A percentile compares a stretch with the other conserved stretches of the same genome.
Conservation (phyloP, 2,888 invertebrate species). For the Orthosia cruda region DNA sequence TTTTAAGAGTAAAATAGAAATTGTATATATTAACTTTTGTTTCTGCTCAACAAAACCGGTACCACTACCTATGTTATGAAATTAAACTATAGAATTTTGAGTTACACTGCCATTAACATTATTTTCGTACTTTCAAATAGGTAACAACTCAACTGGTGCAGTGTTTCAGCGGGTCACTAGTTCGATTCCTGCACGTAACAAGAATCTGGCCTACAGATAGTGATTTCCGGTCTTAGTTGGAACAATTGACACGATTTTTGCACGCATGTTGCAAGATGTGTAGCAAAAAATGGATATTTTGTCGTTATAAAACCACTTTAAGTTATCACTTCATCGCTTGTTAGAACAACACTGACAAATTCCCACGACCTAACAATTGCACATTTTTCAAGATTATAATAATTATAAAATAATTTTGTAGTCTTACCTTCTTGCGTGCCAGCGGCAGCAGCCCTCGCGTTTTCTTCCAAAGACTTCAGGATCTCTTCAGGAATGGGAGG, state of each 20-base stretch:
- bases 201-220: not conserved
- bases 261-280: slow-evolving; percentile 33
- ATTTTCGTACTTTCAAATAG: not conserved
- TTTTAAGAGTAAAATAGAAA: too few relatives aligned
- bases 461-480: slow-evolving; percentile 86
- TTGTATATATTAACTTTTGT: too few relatives aligned
- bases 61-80: not conserved
- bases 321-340: slow-evolving; percentile 48
- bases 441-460: slow-evolving; percentile 87
- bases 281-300: slow-evolving; percentile 31
- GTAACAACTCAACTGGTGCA: slow-evolving; percentile 23
- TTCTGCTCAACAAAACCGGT: not conserved
- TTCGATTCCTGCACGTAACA: slow-evolving; percentile 39
- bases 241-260: slow-evolving; percentile 20
- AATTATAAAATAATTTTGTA: not conserved
- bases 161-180: slow-evolving; percentile 40
- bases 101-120: slow-evolving; percentile 3
- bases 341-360: slow-evolving; percentile 31
- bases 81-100: not conserved
- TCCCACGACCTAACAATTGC: slow-evolving; percentile 39
- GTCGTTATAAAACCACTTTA: slow-evolving; percentile 24
- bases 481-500: slow-evolving; percentile 89
- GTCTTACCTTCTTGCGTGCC: slow-evolving; percentile 88
- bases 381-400: not conserved
- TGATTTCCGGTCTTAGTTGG: slow-evolving; percentile 29